phyloP scores from a whole-genome alignment of 1,140 invertebrate species.

The Phortica variegata region DNA sequence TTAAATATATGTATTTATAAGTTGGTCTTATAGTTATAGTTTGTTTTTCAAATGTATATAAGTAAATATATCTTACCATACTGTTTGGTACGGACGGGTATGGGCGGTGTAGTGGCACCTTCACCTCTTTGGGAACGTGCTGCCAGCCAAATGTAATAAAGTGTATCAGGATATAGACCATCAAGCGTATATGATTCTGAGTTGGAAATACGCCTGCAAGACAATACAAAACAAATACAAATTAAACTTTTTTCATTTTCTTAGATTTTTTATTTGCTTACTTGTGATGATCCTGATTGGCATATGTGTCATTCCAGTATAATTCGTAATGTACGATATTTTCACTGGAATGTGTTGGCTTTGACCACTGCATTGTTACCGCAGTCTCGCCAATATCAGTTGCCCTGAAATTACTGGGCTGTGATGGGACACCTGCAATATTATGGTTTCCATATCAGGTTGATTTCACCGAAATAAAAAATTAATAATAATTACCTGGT shows the following conservation, averaged over 20 bases:
- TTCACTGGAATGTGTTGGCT: conserved; percentile 85
- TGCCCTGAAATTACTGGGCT: conserved; percentile 85
- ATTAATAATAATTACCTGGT: conserved; percentile 72
- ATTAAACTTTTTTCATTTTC: too few species aligned
- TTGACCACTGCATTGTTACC: conserved; percentile 85
- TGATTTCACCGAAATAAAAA: conserved; percentile 41
- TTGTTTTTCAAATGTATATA: too few species aligned
- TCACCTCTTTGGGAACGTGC: conserved; percentile 89
- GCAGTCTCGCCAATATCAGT: conserved; percentile 79
- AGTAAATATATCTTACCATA: conserved; percentile 77
- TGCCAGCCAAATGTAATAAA: conserved; percentile 95
- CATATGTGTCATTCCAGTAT: conserved; percentile 96
- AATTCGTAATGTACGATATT: conserved; percentile 93
- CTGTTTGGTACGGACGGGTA: conserved; percentile 91
- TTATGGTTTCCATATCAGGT: conserved; percentile 39
- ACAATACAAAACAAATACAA: not conserved
- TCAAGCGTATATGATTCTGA: conserved; percentile 82
- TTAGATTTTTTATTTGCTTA: conserved; percentile 57
- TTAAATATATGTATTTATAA: too few species aligned
- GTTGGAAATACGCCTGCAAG: conserved; percentile 70
- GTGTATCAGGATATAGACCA: conserved; percentile 89
- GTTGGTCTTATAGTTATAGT: too few species aligned
- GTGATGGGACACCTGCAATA: conserved; percentile 83
- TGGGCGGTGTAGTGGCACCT: conserved; percentile 90
- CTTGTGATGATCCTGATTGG: conserved; percentile 73